These are phyloP conservation scores for Ormia ochracea DNA, from an alignment of 2,888 invertebrate genomes.

Conservation along the genomic window DNA sequence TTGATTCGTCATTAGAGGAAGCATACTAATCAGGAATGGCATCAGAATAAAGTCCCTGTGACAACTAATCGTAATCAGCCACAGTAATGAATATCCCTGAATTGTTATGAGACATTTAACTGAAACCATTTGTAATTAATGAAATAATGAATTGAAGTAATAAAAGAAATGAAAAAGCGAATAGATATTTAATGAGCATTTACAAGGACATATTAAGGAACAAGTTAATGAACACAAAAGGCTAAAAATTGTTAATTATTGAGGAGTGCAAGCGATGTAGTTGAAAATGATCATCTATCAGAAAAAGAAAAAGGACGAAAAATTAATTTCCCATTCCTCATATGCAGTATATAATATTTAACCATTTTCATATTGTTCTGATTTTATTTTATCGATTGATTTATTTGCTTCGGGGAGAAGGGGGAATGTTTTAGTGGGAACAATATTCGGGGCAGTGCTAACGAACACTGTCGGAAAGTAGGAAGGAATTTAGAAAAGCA, in stretches of 20 bases:
- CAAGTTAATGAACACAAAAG: not conserved
- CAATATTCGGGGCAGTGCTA: too few relatives aligned
- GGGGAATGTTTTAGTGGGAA: too few relatives aligned
- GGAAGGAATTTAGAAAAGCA: too few relatives aligned
- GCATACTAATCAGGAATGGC: too few relatives aligned
- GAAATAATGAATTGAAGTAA: not conserved
- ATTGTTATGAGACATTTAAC: slow-evolving; percentile 9
- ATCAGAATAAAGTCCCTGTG: not conserved
- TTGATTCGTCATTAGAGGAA: slow-evolving; percentile 45
- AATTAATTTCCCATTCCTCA: not conserved
- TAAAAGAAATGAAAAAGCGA: not conserved
- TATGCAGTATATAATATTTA: too few relatives aligned
- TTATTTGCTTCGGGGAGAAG: too few relatives aligned
- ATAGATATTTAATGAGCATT: not conserved
- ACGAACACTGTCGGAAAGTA: too few relatives aligned
- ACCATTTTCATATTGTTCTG: too few relatives aligned
- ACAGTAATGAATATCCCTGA: slow-evolving; percentile 35
- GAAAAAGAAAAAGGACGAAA: too few relatives aligned
- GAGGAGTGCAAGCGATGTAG: not conserved
- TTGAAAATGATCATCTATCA: too few relatives aligned
- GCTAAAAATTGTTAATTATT: not conserved
- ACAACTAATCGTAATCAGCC: slow-evolving; percentile 20
- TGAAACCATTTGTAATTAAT: not conserved
- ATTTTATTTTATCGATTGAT: too few relatives aligned
- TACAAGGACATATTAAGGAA: not conserved